Evolutionary conservation across 2,113 vertebrate genomes (phyloP).

Genomic region (Nicator chloris): DNA sequence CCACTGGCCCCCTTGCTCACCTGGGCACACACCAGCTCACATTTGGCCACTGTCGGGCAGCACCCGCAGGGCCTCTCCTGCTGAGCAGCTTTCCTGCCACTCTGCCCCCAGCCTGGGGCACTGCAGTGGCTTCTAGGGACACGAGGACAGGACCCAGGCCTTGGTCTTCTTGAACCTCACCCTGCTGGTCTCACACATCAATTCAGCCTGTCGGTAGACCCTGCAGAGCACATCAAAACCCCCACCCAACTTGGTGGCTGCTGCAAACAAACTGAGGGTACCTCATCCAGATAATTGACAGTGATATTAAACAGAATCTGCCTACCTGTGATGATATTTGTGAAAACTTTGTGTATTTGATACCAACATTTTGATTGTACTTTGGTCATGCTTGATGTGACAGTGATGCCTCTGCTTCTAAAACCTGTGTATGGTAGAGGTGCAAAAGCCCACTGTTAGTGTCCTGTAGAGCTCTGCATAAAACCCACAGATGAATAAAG

Average conservation of each 20-base stretch:
- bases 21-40: rapidly evolving
- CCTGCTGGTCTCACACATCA: rapidly evolving
- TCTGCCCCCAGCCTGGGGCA: not conserved
- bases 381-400: not conserved
- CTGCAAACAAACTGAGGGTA: not conserved
- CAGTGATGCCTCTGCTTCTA: not conserved
- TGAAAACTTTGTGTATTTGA: not conserved
- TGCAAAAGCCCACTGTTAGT: not conserved
- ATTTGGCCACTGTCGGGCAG: rapidly evolving
- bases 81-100: rapidly evolving
- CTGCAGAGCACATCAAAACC: rapidly evolving
- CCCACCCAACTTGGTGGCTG: rapidly evolving
- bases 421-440: not conserved
- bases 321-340: not conserved
- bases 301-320: not conserved
- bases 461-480: not conserved
- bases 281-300: not conserved
- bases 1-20: not conserved
- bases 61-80: rapidly evolving
- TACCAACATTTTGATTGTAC: not conserved
- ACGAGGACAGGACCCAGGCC: rapidly evolving
- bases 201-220: rapidly evolving
- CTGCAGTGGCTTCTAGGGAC: rapidly evolving
- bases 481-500: not conserved
- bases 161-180: not conserved